Evolutionary conservation across 2,797 vertebrate genomes (phyloP), one percentile per base, ranked within the genome.

Genomic region (Silurus aristotelis): DNA sequence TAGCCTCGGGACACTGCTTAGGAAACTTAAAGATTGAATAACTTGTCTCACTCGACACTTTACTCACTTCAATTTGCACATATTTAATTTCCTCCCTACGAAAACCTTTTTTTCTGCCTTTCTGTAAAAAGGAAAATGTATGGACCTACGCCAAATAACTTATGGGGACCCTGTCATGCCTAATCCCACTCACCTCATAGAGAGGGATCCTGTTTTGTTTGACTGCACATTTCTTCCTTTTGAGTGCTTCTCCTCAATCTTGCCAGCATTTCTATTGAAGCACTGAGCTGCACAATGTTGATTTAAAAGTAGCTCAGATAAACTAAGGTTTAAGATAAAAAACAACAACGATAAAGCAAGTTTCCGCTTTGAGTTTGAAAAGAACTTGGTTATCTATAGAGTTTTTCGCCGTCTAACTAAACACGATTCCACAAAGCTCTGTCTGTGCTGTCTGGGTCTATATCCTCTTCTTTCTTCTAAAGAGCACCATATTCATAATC

Each of bases 111-210:
- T 46, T 22, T 20, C 9, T 13, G 6, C 61, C 61, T 6, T 1
- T n/a, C 55, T 71, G 48, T 75, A 22, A 15, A 46, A 78, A 84
- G 83, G 19, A 43, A 56, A 83, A 82, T 67, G 63, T 48, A 77
- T 81, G 90, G 85, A 75, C 58, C 31, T 82, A 82, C 88, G 91
- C 90, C 92, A 85, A 83, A 73, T 68, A 89, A 83, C 89, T 93
- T 89, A 83, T 87, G 89, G 90, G 89, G 84, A 88, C 90, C 85
- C 83, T 86, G 89, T 92, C 88, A 70, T 87, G 92, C 88, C 87
- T 88, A 91, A 90, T 94, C 92, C 87, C 89, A 91, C 89, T 94
- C 91, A 89, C 90, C 91, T 93, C 88, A 89, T 90, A 89, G 93
- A 88, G 93, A 93, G 93, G 68, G 80, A 88, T 56, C 38, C 75